Evolutionary conservation across 2,113 vertebrate genomes (phyloP), one percentile per base, ranked within the genome.

Genomic region (Nettapus auritus): DNA sequence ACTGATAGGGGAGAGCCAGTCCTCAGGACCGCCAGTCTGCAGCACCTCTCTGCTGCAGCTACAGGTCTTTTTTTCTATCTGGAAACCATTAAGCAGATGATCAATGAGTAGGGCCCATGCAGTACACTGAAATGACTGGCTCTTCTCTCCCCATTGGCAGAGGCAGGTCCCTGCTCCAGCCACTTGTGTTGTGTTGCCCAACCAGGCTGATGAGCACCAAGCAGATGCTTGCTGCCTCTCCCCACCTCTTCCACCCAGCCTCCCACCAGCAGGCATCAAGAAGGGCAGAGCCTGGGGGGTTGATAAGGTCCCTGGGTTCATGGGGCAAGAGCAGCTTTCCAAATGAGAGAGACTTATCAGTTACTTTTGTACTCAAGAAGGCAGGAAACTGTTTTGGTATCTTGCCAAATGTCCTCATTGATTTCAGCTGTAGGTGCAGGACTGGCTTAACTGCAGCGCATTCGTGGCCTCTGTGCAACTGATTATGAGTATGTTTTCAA

Each of bases 321-420:
- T 96, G 89, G 91, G 93, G 88, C 94, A 96, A 96, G 85, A 82
- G 2, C 79, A 79, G 44, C 68, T 96, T 91, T 63, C 94, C 68
- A 96, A 93, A 91, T 13, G 42, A 93, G 68, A 94, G 89, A 86
- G 83, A 78, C 80, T 96, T 96, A 95, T 87, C 97, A 94, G 94
- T 95, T 97, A 92, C 96, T 95, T 96, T 96, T 95, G 96, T 88
- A 94, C 89, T 95, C 74, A 92, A 96, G 95, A 97, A 95, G 85
- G 92, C 88, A 95, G 95, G 95, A 97, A 97, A 96, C 89, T 77
- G 64, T 94, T 96, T 57, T 96, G 80, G 75, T 93, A 67, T 96
- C 79, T 96, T 96, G 90, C 93, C 96, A 97, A 96, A 67, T 79
- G 88, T 71, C 86, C 71, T 94, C 80, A 40, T 96, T 8, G 50